phyloP scores from a whole-genome alignment of 2,888 invertebrate genomes.

The Tetramorium bicarinatum region DNA sequence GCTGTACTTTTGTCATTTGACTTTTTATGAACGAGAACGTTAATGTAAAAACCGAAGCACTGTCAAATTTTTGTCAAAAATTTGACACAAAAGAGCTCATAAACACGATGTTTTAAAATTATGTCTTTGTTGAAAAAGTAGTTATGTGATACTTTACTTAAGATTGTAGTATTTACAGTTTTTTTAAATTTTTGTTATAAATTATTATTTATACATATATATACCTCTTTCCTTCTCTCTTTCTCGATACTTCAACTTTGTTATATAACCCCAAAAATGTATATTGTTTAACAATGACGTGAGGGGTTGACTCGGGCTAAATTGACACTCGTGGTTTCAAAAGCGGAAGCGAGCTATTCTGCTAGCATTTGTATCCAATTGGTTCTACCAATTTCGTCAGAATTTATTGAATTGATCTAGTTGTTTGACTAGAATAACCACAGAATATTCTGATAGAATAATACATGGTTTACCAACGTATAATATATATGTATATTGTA shows the following conservation, averaged over 20 bases:
- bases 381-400: constrained; percentile 47
- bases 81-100: background rate
- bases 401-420: constrained; percentile 54
- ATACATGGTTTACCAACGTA: constrained; percentile 46
- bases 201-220: background rate
- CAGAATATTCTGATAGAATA: constrained; percentile 47
- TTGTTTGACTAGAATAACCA: constrained; percentile 50
- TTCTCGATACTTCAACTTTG: background rate
- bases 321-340: constrained; percentile 48
- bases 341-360: constrained; percentile 45
- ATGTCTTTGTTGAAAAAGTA: background rate
- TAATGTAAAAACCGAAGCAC: background rate
- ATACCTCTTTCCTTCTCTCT: background rate
- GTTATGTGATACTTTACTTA: background rate
- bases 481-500: too few relatives aligned
- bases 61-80: background rate
- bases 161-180: background rate
- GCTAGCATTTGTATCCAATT: constrained; percentile 36
- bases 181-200: background rate
- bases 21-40: constrained; percentile 49
- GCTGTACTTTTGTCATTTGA: constrained; percentile 61
- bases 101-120: background rate
- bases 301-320: constrained; percentile 18
- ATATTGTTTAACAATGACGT: constrained; percentile 41
- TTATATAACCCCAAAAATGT: constrained; percentile 24